Conservation (phyloP, 2,888 invertebrate species). For the Eulithis testata region DNA sequence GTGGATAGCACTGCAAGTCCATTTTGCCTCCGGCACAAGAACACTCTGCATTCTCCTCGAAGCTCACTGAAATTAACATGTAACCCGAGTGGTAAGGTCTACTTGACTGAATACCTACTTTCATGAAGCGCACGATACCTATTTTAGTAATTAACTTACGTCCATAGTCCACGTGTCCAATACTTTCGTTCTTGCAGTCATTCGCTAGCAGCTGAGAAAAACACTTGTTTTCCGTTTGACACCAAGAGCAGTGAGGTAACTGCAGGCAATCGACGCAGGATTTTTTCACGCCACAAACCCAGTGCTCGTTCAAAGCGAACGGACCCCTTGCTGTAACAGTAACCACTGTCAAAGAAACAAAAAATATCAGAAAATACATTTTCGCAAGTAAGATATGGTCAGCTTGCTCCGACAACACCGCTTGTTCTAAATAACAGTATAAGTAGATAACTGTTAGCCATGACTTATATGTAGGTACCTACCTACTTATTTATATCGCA, state of each 20-base stretch:
- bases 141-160: conserved; percentile 49
- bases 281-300: conserved; percentile 69
- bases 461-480: conserved; percentile 56
- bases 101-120: too few species aligned
- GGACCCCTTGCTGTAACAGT: conserved; percentile 44
- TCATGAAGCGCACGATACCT: too few species aligned
- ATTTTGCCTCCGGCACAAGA: conserved; percentile 58
- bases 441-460: conserved; percentile 60
- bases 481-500: conserved; percentile 52
- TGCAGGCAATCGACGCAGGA: conserved; percentile 69
- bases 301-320: conserved; percentile 60
- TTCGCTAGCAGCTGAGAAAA: conserved; percentile 59
- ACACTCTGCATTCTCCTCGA: conserved; percentile 68
- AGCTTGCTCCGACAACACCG: conserved; percentile 19
- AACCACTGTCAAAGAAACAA: conserved; percentile 36
- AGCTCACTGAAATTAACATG: conserved; percentile 60
- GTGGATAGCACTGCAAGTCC: conserved; percentile 60
- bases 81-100: not conserved
- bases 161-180: conserved; percentile 60
- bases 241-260: conserved; percentile 75
- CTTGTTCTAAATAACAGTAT: conserved; percentile 40
- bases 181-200: conserved; percentile 59
- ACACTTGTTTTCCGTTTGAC: conserved; percentile 63
- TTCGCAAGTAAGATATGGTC: conserved; percentile 12
- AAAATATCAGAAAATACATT: conserved; percentile 44